A percentile compares a stretch with the other conserved stretches of the same genome.
Conservation (phyloP, 2,797 vertebrate species). For the Micromesistius poutassou region DNA sequence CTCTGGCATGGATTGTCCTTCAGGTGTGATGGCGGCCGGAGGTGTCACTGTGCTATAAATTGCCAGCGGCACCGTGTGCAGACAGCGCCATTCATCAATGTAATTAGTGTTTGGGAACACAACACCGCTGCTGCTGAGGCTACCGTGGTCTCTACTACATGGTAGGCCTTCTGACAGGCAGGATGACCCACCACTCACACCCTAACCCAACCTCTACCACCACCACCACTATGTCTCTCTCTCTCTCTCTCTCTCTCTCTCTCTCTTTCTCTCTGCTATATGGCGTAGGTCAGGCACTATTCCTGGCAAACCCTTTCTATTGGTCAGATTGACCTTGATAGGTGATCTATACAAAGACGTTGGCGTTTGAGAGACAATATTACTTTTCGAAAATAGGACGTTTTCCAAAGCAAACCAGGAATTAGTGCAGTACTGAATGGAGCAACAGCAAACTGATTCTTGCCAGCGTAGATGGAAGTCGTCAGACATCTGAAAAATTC, state of each 20-base stretch:
- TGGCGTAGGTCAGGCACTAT: not conserved
- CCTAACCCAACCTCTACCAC: not conserved
- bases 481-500: too few relatives aligned
- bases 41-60: slow-evolving; percentile 68
- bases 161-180: not conserved
- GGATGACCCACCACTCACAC: not conserved
- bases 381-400: too few relatives aligned
- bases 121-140: slow-evolving; percentile 23
- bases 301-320: not conserved
- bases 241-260: slow-evolving; percentile 18
- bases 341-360: not conserved
- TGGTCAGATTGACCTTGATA: not conserved
- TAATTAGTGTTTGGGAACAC: slow-evolving; percentile 69
- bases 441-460: too few relatives aligned
- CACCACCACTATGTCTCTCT: slow-evolving; percentile 56
- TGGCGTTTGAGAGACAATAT: not conserved
- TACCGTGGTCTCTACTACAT: not conserved
- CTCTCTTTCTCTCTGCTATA: not conserved
- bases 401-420: not conserved
- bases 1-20: slow-evolving; percentile 56
- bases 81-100: slow-evolving; percentile 72
- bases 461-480: too few relatives aligned
- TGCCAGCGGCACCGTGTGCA: slow-evolving; percentile 46
- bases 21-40: slow-evolving; percentile 48
- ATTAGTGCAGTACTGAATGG: not conserved